Evolutionary conservation across 1,140 invertebrate genomes (phyloP).

Genomic region (Pseudoatta argentina): DNA sequence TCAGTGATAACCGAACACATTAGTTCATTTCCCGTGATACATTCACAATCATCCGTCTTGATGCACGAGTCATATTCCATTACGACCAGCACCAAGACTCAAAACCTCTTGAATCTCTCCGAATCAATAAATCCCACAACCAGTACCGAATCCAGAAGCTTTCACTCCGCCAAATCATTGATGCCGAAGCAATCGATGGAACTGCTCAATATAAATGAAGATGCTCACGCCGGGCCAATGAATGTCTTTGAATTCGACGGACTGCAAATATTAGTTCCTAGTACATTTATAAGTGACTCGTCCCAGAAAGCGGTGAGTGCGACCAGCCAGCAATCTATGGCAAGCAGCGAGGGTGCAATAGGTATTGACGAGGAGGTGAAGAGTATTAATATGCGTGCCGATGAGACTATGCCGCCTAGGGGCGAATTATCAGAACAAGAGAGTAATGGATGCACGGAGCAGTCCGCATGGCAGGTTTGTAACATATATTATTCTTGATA

Average conservation of each 20-base stretch:
- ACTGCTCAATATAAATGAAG: slow-evolving; percentile 84
- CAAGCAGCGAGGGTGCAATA: slow-evolving; percentile 86
- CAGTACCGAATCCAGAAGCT: slow-evolving; percentile 81
- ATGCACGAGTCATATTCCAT: slow-evolving; percentile 78
- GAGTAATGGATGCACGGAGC: slow-evolving; percentile 91
- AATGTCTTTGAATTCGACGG: slow-evolving; percentile 86
- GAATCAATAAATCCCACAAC: slow-evolving; percentile 80
- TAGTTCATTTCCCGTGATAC: slow-evolving; percentile 77
- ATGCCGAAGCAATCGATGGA: slow-evolving; percentile 83
- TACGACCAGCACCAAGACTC: slow-evolving; percentile 69
- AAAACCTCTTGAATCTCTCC: slow-evolving; percentile 80
- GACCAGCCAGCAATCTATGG: slow-evolving; percentile 85
- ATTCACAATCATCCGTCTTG: slow-evolving; percentile 75
- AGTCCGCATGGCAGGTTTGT: slow-evolving; percentile 88
- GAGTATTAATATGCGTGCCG: slow-evolving; percentile 91
- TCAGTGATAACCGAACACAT: slow-evolving; percentile 81
- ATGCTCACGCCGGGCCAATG: slow-evolving; percentile 85
- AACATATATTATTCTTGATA: slow-evolving; percentile 22
- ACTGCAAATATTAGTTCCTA: slow-evolving; percentile 85
- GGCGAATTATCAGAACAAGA: slow-evolving; percentile 94
- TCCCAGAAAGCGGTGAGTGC: slow-evolving; percentile 85
- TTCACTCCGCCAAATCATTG: slow-evolving; percentile 79
- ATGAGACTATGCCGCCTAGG: slow-evolving; percentile 93
- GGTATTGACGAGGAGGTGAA: slow-evolving; percentile 88
- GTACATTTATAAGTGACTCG: slow-evolving; percentile 85